These are phyloP conservation scores for Acrocephalus arundinaceus DNA, from an alignment of 2,113 vertebrate genomes.

Conservation along the genomic window DNA sequence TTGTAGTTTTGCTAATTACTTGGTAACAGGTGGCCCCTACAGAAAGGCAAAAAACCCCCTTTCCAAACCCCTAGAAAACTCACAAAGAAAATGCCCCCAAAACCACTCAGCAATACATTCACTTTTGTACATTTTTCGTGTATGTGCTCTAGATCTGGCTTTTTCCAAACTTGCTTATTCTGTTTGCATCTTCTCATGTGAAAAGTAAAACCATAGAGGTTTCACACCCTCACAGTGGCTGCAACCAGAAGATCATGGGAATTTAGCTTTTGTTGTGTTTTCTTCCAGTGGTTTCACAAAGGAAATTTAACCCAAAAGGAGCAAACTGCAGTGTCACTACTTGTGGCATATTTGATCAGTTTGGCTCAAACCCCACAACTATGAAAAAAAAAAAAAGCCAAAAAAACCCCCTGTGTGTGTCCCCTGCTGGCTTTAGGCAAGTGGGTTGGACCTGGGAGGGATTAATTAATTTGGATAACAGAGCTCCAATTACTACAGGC, in stretches of 20 bases:
- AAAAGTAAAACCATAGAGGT: background rate
- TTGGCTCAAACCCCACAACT: background rate
- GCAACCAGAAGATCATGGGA: background rate
- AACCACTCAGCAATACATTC: background rate
- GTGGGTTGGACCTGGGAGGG: background rate
- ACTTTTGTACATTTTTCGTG: background rate
- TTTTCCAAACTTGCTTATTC: background rate
- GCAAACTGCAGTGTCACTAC: background rate
- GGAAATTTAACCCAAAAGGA: background rate
- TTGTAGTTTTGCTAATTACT: background rate
- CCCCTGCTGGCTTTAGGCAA: background rate
- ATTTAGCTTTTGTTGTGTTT: background rate
- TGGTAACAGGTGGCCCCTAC: background rate
- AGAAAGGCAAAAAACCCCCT: background rate
- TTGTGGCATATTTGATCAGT: background rate
- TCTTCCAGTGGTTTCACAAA: background rate
- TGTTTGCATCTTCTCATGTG: background rate
- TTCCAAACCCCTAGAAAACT: background rate
- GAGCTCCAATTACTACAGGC: background rate
- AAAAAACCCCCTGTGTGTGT: accelerated
- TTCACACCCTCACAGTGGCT: background rate
- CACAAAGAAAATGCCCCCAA: background rate
- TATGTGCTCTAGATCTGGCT: background rate
- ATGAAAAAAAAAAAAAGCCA: background rate
- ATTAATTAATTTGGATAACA: background rate